Base-by-base conservation (phyloP, 1,140 invertebrate species). In the Octopus bimaculoides region DNA sequence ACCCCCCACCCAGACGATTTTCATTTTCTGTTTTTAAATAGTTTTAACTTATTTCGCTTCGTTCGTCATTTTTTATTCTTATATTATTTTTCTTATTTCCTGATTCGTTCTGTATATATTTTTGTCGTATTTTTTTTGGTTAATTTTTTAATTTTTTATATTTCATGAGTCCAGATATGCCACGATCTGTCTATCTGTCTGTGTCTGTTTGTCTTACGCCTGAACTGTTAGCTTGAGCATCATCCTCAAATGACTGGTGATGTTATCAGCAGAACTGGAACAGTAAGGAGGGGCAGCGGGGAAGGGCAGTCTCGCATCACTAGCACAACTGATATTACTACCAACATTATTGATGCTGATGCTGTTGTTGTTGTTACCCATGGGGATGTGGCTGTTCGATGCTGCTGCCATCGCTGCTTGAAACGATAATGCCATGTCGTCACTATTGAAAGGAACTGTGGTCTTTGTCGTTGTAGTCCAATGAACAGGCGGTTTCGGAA, bases 401-500 rank as follows among this genome's bases (percentile, higher is more conserved):
- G 66, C 17, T 6, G 56, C 56, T 61, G 17, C 9, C 17, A 14
- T 6, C 5, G 66, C 66, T 71, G 66, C 66, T 71, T 41, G 26
- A 41, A 41, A 41, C 26, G 26, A 41, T 41, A 41, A 41, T 41
- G 26, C 26, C 26, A 41, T 41, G 26, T 41, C 26, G 26, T 20
- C 8, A 14, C 66, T 80, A 81, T 61, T 77, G 78, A 41, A 80
- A 76, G 80, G 78, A 20, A 54, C 54, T 81, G 12, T 77, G 75
- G 69, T 78, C 75, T 55, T 78, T 66, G 9, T 77, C 78, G 54
- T 82, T 82, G 54, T 74, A 79, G 87, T 92, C 93, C 93, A 93
- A 81, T 92, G 92, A 41, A 88, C 88, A 69, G 93, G 93, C 76
- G 93, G 93, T 83, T 91, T 92, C 9, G 93, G 92, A 61, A 93